Conservation (phyloP, 2,888 invertebrate genomes). For the Rhamnusium bicolor region DNA sequence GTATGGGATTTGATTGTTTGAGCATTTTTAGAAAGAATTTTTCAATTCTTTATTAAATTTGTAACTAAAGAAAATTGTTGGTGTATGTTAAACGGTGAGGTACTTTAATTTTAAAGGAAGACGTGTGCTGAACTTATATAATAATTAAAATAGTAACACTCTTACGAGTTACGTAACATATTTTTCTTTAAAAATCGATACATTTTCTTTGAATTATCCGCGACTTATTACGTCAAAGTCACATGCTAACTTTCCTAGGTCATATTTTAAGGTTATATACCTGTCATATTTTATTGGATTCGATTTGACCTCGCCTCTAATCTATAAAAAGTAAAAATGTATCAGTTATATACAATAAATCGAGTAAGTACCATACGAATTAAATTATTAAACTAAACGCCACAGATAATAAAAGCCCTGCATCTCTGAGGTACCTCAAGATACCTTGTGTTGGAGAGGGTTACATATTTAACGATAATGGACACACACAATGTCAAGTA, state of each 20-base stretch:
- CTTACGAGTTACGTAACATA: too few relatives aligned
- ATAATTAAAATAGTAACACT: too few relatives aligned
- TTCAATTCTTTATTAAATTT: neutral
- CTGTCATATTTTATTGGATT: neutral
- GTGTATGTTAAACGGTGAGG: too few relatives aligned
- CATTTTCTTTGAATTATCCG: neutral
- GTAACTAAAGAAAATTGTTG: too few relatives aligned
- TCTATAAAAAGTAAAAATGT: neutral
- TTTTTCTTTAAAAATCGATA: neutral
- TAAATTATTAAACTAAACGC: too few relatives aligned
- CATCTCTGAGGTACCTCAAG: too few relatives aligned
- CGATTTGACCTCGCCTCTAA: neutral
- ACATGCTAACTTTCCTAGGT: neutral
- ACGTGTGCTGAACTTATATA: too few relatives aligned
- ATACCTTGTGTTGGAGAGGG: too few relatives aligned
- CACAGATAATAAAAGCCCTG: too few relatives aligned
- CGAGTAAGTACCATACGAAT: neutral
- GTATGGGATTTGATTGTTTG: neutral
- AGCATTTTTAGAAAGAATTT: neutral
- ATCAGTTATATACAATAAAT: neutral
- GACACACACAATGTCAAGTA: too few relatives aligned
- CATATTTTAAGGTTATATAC: constrained; percentile 6
- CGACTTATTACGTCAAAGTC: neutral
- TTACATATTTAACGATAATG: too few relatives aligned
- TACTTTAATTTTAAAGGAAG: too few relatives aligned